These are phyloP conservation scores for Fregetta grallaria DNA, from an alignment of 2,113 vertebrate genomes.

Conservation along the genomic window DNA sequence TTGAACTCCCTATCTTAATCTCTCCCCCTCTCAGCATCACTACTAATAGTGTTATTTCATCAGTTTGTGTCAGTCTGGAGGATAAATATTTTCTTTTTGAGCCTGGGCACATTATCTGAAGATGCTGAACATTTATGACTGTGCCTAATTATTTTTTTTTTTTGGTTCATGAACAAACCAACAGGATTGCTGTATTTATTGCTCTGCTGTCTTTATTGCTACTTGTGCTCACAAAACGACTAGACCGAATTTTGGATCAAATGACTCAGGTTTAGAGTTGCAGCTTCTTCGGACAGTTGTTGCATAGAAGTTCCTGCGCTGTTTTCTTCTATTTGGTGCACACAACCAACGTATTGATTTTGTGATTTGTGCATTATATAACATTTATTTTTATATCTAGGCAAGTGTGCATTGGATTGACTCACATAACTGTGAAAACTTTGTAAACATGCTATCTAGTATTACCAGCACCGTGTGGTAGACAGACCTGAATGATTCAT, in stretches of 20 bases:
- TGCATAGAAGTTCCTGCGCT: background rate
- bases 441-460: background rate
- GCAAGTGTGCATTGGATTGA: background rate
- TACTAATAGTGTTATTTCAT: background rate
- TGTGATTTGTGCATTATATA: background rate
- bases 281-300: background rate
- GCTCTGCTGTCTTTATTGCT: background rate
- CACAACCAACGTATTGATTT: background rate
- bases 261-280: background rate
- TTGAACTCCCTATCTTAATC: background rate
- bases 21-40: background rate
- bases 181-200: background rate
- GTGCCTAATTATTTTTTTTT: background rate
- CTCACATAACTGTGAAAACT: background rate
- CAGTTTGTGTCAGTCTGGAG: background rate
- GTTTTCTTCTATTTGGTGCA: background rate
- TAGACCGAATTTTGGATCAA: background rate
- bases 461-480: background rate
- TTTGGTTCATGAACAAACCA: background rate
- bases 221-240: background rate
- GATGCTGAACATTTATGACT: background rate
- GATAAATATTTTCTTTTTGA: background rate
- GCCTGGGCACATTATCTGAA: background rate
- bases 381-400: conserved; percentile 12
- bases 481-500: background rate